phyloP scores from a whole-genome alignment of 2,113 vertebrate genomes.

The Orientallactaga bullata region DNA sequence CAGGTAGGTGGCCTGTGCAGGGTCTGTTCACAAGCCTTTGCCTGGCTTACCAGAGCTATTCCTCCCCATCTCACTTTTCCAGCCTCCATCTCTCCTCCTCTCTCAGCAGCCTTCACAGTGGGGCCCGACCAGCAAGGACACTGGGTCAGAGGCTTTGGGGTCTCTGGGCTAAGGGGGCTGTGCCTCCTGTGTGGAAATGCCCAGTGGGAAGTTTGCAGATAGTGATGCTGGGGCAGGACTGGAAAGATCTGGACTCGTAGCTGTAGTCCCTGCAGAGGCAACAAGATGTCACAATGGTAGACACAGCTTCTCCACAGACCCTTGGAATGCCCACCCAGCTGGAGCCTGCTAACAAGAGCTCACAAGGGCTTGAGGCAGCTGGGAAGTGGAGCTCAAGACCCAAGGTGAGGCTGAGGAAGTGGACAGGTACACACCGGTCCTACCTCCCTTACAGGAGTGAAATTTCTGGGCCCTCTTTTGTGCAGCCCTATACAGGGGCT shows the following conservation, averaged over 20 bases:
- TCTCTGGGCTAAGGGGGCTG: not conserved
- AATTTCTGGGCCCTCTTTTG: not conserved
- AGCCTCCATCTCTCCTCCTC: not conserved
- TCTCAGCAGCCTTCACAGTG: not conserved
- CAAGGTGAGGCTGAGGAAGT: rapidly evolving
- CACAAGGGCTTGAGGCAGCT: not conserved
- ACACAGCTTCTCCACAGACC: not conserved
- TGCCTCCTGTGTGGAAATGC: not conserved
- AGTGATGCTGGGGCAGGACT: rapidly evolving
- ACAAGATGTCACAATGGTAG: rapidly evolving
- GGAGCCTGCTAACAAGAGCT: not conserved
- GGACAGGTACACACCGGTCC: too few species aligned
- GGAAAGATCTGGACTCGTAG: rapidly evolving
- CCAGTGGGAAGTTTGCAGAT: not conserved
- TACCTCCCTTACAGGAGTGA: not conserved
- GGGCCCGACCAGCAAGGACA: not conserved
- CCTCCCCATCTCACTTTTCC: rapidly evolving
- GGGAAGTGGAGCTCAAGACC: rapidly evolving
- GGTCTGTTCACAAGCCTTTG: not conserved
- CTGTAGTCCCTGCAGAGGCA: rapidly evolving
- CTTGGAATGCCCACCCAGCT: too few species aligned
- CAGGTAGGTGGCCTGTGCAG: rapidly evolving
- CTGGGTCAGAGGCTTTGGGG: not conserved
- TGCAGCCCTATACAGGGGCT: rapidly evolving
- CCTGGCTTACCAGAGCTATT: rapidly evolving